Conservation (phyloP, 2,888 invertebrate species). For the Portevinia maculata region DNA sequence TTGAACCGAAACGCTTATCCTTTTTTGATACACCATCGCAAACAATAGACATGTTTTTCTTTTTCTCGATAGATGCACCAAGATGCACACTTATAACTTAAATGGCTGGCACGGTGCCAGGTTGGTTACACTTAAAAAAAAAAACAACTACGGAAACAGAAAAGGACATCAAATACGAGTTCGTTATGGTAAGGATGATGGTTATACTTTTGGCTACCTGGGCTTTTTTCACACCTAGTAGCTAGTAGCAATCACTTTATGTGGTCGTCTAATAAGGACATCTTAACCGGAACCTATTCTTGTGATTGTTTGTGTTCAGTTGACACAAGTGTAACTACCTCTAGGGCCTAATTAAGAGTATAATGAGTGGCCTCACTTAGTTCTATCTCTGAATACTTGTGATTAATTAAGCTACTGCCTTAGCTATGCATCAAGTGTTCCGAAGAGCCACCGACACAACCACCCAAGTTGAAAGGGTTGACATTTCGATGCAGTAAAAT, state of each 20-base stretch:
- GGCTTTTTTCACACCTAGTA: conserved; percentile 58
- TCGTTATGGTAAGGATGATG: conserved; percentile 8
- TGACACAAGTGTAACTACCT: conserved; percentile 41
- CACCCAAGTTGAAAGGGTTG: conserved; percentile 47
- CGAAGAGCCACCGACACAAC: not conserved
- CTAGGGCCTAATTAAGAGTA: conserved; percentile 66
- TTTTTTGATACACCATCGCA: conserved; percentile 28
- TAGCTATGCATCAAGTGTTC: conserved; percentile 64
- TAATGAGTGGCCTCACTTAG: conserved; percentile 64
- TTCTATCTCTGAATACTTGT: conserved; percentile 42
- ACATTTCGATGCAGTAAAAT: conserved; percentile 66
- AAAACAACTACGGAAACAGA: conserved; percentile 12
- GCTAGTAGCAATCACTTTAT: conserved; percentile 48
- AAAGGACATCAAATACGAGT: conserved; percentile 10
- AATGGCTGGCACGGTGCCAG: conserved; percentile 65
- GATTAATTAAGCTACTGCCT: conserved; percentile 64
- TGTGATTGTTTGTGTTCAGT: not conserved
- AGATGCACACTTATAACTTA: conserved; percentile 15
- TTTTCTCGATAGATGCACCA: not conserved
- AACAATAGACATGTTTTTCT: conserved; percentile 43
- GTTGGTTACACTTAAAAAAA: conserved; percentile 18
- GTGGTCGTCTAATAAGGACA: conserved; percentile 51
- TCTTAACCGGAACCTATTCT: conserved; percentile 7
- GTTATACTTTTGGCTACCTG: conserved; percentile 55
- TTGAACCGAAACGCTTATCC: conserved; percentile 62